Conservation (phyloP, 2,888 invertebrate genomes). For the Trichacis sp. region DNA sequence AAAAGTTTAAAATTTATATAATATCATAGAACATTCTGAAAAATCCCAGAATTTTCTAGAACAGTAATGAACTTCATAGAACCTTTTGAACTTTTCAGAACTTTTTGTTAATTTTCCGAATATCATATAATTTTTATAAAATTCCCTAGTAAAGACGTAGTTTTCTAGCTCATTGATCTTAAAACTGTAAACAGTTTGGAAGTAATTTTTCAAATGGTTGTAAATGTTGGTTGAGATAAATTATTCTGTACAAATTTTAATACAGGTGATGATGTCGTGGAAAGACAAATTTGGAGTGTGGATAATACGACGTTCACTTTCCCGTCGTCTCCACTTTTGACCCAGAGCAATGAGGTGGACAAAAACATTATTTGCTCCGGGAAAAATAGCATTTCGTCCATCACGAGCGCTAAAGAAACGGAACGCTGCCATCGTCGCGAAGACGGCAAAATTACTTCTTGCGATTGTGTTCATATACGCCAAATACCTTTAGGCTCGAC, state of each 20-base stretch:
- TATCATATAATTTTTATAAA: no score
- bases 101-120: no score
- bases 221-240: not conserved
- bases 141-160: no score
- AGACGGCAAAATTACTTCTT: constrained; percentile 63
- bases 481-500: constrained; percentile 76
- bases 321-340: constrained; percentile 82
- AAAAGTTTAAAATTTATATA: no score
- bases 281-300: constrained; percentile 67
- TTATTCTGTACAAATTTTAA: not conserved
- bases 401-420: constrained; percentile 23
- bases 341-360: constrained; percentile 76
- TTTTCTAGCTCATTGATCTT: no score
- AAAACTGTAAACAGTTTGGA: no score
- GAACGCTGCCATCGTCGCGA: constrained; percentile 32
- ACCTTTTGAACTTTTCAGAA: no score
- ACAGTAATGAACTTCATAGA: no score
- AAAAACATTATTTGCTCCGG: constrained; percentile 71
- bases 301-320: constrained; percentile 83
- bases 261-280: constrained; percentile 72
- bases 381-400: constrained; percentile 33
- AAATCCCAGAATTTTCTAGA: no score
- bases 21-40: no score
- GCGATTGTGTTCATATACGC: constrained; percentile 82
- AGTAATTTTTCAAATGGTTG: constrained; percentile 51